A percentile compares a stretch with the other conserved stretches of the same genome.
phyloP scores from a whole-genome alignment of 1,140 invertebrate genomes.

The Amyelois transitella region DNA sequence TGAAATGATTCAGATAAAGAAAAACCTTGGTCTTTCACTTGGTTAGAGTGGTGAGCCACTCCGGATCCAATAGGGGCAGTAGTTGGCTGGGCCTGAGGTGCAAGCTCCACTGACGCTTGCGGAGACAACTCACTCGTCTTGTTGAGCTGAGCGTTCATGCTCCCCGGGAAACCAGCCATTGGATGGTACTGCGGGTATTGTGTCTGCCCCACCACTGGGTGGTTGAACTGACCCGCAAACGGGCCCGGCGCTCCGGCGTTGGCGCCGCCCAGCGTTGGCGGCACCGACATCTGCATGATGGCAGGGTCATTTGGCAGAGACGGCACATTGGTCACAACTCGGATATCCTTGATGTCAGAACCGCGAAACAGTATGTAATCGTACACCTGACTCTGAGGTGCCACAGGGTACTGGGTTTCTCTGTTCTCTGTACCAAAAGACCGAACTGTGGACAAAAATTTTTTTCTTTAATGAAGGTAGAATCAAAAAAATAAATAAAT shows the following conservation, averaged over 20 bases:
- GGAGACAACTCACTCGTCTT: slow-evolving; percentile 86
- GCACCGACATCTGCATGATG: slow-evolving; percentile 92
- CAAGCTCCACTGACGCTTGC: slow-evolving; percentile 64
- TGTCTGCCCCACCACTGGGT: slow-evolving; percentile 61
- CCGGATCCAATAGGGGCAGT: slow-evolving; percentile 64
- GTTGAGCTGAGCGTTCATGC: slow-evolving; percentile 75
- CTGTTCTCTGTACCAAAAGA: slow-evolving; percentile 99
- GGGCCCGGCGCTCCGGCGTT: slow-evolving; percentile 41
- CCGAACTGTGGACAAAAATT: slow-evolving; percentile 84
- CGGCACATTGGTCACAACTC: slow-evolving; percentile 89
- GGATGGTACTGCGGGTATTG: slow-evolving; percentile 72
- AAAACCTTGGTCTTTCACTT: slow-evolving; percentile 81
- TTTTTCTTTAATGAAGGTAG: slow-evolving; percentile 3
- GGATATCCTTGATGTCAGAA: slow-evolving; percentile 98
- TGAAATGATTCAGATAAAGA: slow-evolving; percentile 29
- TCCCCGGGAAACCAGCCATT: slow-evolving; percentile 78
- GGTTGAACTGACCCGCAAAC: slow-evolving; percentile 61
- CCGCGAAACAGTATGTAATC: slow-evolving; percentile 99
- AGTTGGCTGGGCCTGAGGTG: slow-evolving; percentile 49
- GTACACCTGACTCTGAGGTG: slow-evolving; percentile 97
- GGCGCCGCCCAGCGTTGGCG: slow-evolving; percentile 73
- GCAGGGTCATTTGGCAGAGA: slow-evolving; percentile 93
- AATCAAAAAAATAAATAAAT: no score
- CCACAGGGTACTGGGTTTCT: slow-evolving; percentile 93
- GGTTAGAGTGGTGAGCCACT: slow-evolving; percentile 72